These are phyloP conservation scores for Malurus splendens DNA, from an alignment of 2,797 vertebrate genomes.

Conservation along the genomic window DNA sequence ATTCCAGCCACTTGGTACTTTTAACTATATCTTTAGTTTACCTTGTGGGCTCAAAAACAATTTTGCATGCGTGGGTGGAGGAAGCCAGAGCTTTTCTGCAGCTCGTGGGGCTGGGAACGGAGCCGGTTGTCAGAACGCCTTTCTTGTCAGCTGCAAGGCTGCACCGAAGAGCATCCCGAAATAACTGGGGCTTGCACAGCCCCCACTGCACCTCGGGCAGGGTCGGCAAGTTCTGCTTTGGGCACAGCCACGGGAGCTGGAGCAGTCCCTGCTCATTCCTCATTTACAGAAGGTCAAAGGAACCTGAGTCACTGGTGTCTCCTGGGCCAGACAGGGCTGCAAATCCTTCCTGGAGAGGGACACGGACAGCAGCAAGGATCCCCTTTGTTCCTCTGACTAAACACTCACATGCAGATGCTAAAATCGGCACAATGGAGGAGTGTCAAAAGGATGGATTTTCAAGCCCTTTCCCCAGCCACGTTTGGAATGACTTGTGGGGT, in stretches of 20 bases:
- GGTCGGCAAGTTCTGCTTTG: not conserved
- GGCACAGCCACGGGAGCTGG: not conserved
- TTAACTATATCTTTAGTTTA: slow-evolving; percentile 71
- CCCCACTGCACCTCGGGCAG: not conserved
- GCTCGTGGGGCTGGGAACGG: slow-evolving; percentile 8
- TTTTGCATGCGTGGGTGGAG: slow-evolving; percentile 50
- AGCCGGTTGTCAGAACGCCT: slow-evolving; percentile 37
- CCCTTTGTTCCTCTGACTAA: not conserved
- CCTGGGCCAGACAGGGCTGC: not conserved
- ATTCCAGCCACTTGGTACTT: slow-evolving; percentile 74
- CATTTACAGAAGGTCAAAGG: not conserved
- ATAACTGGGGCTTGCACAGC: slow-evolving; percentile 23
- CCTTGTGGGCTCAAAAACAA: slow-evolving; percentile 61
- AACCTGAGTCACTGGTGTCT: not conserved
- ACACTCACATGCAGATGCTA: not conserved
- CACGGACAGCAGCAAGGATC: not conserved
- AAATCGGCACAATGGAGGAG: not conserved
- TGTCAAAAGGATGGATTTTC: not conserved
- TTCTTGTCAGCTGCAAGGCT: not conserved
- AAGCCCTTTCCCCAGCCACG: not conserved
- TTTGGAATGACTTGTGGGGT: not conserved
- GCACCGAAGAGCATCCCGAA: not conserved
- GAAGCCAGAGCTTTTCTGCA: slow-evolving; percentile 16
- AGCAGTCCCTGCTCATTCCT: not conserved
- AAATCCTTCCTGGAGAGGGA: not conserved